Evolutionary conservation across 2,888 invertebrate genomes (phyloP).

Genomic region (Serripes groenlandicus): DNA sequence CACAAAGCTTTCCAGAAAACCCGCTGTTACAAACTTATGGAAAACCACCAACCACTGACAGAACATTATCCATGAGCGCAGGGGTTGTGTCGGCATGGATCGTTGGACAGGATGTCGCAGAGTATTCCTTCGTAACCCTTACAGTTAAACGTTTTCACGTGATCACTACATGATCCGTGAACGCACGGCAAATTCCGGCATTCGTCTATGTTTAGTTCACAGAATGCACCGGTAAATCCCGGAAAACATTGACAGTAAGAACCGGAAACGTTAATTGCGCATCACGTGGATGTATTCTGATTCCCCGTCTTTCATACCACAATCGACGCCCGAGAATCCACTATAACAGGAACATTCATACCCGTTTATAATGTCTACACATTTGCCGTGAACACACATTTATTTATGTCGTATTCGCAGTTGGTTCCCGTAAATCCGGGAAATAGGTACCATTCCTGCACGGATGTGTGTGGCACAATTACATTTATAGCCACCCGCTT

Average conservation of each 20-base stretch:
- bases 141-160: slow-evolving; percentile 47
- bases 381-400: slow-evolving; percentile 47
- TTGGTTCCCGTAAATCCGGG: slow-evolving; percentile 38
- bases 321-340: slow-evolving; percentile 32
- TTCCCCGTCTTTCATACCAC: slow-evolving; percentile 8
- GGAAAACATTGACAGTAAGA: slow-evolving; percentile 63
- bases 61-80: slow-evolving; percentile 50
- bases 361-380: slow-evolving; percentile 40
- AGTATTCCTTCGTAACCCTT: slow-evolving; percentile 33
- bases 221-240: slow-evolving; percentile 42
- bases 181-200: slow-evolving; percentile 47
- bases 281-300: slow-evolving; percentile 48
- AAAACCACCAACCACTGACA: slow-evolving; percentile 6
- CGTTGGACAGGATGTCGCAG: slow-evolving; percentile 35
- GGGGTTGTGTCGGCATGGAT: slow-evolving; percentile 33
- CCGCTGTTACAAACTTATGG: slow-evolving; percentile 39
- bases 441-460: slow-evolving; percentile 44
- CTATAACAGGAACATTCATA: slow-evolving; percentile 36
- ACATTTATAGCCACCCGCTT: slow-evolving; percentile 18
- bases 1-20: slow-evolving; percentile 41
- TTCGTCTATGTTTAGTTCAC: slow-evolving; percentile 47
- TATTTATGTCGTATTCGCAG: slow-evolving; percentile 57
- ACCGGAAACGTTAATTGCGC: slow-evolving; percentile 53
- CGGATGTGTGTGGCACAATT: slow-evolving; percentile 41
- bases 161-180: slow-evolving; percentile 48